Base-by-base conservation (phyloP, 2,797 vertebrate genomes). In the Fringilla coelebs region DNA sequence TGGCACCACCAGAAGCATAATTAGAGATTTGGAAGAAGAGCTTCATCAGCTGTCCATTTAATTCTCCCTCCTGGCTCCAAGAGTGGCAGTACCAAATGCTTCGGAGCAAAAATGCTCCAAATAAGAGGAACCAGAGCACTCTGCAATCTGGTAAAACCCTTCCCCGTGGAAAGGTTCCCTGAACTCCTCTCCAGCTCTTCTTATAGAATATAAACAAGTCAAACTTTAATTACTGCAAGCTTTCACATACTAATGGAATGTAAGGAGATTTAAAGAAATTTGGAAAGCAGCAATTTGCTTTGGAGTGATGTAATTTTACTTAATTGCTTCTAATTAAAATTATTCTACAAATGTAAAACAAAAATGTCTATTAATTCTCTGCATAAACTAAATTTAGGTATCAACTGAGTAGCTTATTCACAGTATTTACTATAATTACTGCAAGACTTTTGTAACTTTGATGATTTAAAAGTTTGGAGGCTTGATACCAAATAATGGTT, bases 341-440 rank as follows among this genome's bases (percentile, higher is more conserved):
- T 57, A 73, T 95, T 96, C 82, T 94, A 67, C 79, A 85, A 78
- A 74, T 89, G 88, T 88, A 95, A 96, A 94, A 92, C 88, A 94
- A 87, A 63, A 72, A 62, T 70, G 73, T 86, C 96, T 96, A 95
- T 89, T 93, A 94, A 87, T 94, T 96, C 79, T 32, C 75, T 34
- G 38, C 85, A 81, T 66, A 86, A 84, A 94, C 91, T 91, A 94
- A 88, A 92, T 94, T 95, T 94, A 90, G 85, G 26, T 88, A 94
- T 83, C 49, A 91, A 90, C 36, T 55, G 67, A 84, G 79, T 57
- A 71, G 54, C 62, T 91, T 88, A 88, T 32, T 58, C 92, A 94
- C 62, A 75, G 73, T 91, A 84, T 93, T 96, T 97, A 96, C 96
- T 95, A 92, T 78, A 95, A 97, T 96, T 95, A 96, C 31, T 74